Evolutionary conservation across 1,140 invertebrate species (phyloP), one percentile per base, ranked within the genome.

Genomic region (Neodiprion fabricii): DNA sequence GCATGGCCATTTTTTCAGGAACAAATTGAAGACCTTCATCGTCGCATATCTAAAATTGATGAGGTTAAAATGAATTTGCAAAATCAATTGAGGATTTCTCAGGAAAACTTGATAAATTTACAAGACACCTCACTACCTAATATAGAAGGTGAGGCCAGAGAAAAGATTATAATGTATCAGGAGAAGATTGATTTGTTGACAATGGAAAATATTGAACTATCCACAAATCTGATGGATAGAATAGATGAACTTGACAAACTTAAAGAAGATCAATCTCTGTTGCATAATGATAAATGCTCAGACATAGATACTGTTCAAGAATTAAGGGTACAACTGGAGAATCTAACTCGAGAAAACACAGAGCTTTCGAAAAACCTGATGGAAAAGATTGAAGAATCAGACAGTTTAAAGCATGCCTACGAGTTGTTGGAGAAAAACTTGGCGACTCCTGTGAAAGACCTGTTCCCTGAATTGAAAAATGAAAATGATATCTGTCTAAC

Each of bases 41-140:
- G 12, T 0, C 77, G 75, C 9, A 78, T 84, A 7, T 73, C 74
- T 9, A 68, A 75, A 11, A 61, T 83, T 10, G 73, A 71, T 0
- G 67, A 81, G 9, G 82, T 83, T 40, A 85, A 83, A 50, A 67
- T 73, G 9, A 67, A 76, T 9, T 23, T 84, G 3, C 48, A 82
- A 66, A 79, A 70, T 61, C 74, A 79, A 21, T 14, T 82, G 11
- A 47, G 9, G 4, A n/a, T 75, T 47, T 48, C 78, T 1, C 77
- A 74, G 7, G 79, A 83, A 14, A 70, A 81, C 4, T 65, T 81
- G 9, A 72, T 79, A 14, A 72, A 53, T 0, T n/a, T 48, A 40
- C 70, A 70, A 14, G 68, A 72, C 1, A 74, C 12, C 14, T 72
- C 73, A 3, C 67, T 76, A 1, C 65, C 68, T 14, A 21, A 48